Evolutionary conservation across 2,888 invertebrate genomes (phyloP), one percentile per base, ranked within the genome.

Genomic region (Perizoma affinitatum): DNA sequence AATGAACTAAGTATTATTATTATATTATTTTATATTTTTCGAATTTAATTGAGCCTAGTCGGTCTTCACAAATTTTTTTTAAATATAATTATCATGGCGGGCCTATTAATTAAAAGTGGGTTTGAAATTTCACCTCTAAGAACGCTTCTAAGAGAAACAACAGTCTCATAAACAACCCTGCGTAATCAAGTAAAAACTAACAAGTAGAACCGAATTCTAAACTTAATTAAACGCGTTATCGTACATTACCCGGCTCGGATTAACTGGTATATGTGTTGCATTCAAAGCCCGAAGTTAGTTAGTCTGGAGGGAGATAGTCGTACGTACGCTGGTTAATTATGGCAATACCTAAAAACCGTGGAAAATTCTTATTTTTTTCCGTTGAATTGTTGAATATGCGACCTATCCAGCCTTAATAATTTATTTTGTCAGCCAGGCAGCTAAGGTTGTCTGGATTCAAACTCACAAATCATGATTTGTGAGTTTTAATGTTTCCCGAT

Each of bases 161-260:
- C 42, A n/a, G 8, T 9, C 42, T 5, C 38, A 11, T 34, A 51
- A 55, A 48, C 49, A 51, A 41, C 41, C 38, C 7, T 38, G 34
- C 44, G 62, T 66, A 68, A 68, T 54, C 64, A 64, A 59, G 58
- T 66, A 70, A 57, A 67, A 70, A 69, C 66, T 69, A 71, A 48
- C 46, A 56, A 61, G 59, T 58, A 53, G 56, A 49, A 69, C 69
- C 70, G 66, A 75, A 69, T 72, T 69, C 71, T 69, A 72, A 75
- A 78, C 75, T 79, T 79, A 81, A 82, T 80, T 81, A 80, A 80
- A 73, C 69, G 54, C 66, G 71, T 76, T 81, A 80, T 80, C 79
- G 72, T 69, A 58, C 68, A 65, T 71, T 63, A 66, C 69, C 65
- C 68, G 67, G 73, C 73, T 62, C 71, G 69, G 74, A 78, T 78